Percentiles rank a stretch among this genome's conserved stretches.
Conservation (phyloP, 2,113 vertebrate genomes). For the Amphilophus citrinellus region DNA sequence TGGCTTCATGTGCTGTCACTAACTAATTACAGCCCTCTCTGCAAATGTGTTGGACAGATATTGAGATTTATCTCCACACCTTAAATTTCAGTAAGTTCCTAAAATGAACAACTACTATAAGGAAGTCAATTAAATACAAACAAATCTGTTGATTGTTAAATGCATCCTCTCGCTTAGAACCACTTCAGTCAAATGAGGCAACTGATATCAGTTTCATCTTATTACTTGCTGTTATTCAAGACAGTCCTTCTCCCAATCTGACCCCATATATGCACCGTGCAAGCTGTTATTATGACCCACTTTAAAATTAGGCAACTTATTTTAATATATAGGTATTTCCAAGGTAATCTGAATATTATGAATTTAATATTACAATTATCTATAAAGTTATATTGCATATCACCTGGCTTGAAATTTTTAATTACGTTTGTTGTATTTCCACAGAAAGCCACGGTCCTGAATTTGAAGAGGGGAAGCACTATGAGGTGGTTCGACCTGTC, state of each 20-base stretch:
- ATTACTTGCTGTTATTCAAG: neutral
- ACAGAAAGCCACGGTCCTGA: constrained; percentile 59
- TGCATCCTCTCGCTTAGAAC: too few relatives aligned
- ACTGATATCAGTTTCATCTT: neutral
- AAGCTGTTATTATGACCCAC: neutral
- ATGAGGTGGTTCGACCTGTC: constrained; percentile 79
- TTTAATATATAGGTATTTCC: neutral
- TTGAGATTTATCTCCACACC: too few relatives aligned
- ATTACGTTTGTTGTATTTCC: neutral
- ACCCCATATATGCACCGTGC: neutral
- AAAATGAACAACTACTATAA: too few relatives aligned
- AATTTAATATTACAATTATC: too few relatives aligned
- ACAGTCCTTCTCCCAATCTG: neutral
- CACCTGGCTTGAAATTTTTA: too few relatives aligned
- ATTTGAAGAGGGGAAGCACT: constrained; percentile 60
- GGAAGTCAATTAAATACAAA: too few relatives aligned
- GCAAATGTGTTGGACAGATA: too few relatives aligned
- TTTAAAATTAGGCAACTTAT: neutral
- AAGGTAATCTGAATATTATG: neutral
- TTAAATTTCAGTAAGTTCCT: too few relatives aligned
- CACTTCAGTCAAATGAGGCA: neutral
- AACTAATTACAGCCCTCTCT: too few relatives aligned
- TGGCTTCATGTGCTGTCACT: too few relatives aligned
- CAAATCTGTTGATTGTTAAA: too few relatives aligned
- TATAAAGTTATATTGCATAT: too few relatives aligned